Conservation (phyloP, 1,140 invertebrate genomes). For the Ceratina calcarata region DNA sequence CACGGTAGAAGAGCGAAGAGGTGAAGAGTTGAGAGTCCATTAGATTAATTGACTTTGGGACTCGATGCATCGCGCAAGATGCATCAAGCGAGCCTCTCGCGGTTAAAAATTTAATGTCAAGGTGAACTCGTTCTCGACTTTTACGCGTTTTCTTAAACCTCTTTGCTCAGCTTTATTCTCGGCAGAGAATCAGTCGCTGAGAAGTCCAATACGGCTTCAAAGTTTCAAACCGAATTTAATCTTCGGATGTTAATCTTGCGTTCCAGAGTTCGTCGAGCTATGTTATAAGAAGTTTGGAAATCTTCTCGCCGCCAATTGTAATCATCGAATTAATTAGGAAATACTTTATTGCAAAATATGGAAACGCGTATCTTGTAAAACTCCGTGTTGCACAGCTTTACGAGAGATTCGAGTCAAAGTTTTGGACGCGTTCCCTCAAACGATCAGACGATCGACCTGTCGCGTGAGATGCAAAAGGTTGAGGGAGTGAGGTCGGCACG, state of each 20-base stretch:
- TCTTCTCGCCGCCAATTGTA: too few relatives aligned
- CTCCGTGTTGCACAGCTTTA: too few relatives aligned
- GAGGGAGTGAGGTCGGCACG: constrained; percentile 39
- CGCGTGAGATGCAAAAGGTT: neutral
- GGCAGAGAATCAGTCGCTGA: too few relatives aligned
- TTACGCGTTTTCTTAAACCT: constrained; percentile 21
- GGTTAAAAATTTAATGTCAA: constrained; percentile 32
- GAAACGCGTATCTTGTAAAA: too few relatives aligned
- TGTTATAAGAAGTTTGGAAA: too few relatives aligned
- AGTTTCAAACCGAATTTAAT: too few relatives aligned
- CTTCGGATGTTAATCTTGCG: too few relatives aligned
- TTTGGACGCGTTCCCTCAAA: neutral
- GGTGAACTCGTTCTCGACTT: constrained; percentile 22
- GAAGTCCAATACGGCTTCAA: too few relatives aligned
- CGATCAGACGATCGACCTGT: neutral
- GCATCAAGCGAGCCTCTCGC: constrained; percentile 10
- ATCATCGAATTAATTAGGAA: too few relatives aligned
- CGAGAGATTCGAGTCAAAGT: too few relatives aligned
- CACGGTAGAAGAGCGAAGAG: constrained; percentile 24
- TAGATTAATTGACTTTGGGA: constrained; percentile 66
- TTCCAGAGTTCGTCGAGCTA: too few relatives aligned
- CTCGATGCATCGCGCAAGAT: constrained; percentile 39
- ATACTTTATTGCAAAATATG: too few relatives aligned
- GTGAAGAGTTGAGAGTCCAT: constrained; percentile 56
- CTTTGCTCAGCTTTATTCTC: neutral